A percentile compares a stretch with the other conserved stretches of the same genome.
phyloP scores from a whole-genome alignment of 1,140 invertebrate species.

The Bombus breviceps region DNA sequence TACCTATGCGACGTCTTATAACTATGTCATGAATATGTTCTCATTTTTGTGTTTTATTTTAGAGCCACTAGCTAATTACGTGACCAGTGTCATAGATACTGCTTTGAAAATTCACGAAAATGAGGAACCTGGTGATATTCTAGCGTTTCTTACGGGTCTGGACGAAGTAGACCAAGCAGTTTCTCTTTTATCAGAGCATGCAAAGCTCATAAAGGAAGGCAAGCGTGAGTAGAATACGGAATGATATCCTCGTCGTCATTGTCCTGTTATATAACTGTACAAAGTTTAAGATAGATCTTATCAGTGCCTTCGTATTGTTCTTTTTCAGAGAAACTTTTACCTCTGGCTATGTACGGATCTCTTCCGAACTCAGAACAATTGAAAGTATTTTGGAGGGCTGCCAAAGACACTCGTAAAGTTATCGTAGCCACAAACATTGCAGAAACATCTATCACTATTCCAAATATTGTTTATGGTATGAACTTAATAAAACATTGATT shows the following conservation, averaged over 20 bases:
- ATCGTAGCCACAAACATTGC: conserved; percentile 98
- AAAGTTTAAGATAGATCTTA: conserved; percentile 16
- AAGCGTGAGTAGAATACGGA: conserved; percentile 79
- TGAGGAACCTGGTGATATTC: conserved; percentile 92
- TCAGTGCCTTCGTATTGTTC: conserved; percentile 29
- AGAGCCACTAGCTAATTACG: conserved; percentile 95
- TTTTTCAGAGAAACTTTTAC: conserved; percentile 86
- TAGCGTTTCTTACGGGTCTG: conserved; percentile 97
- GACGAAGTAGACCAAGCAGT: conserved; percentile 94
- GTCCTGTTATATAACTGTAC: conserved; percentile 3
- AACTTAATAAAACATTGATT: background rate
- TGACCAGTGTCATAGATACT: conserved; percentile 93
- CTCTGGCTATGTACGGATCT: conserved; percentile 97
- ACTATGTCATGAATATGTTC: background rate
- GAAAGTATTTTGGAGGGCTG: conserved; percentile 92
- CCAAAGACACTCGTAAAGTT: conserved; percentile 92
- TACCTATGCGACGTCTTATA: background rate
- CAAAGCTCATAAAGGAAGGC: conserved; percentile 80
- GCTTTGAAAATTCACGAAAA: conserved; percentile 94
- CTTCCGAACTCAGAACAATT: conserved; percentile 93
- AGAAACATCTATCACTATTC: conserved; percentile 95
- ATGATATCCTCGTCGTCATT: background rate
- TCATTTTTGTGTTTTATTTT: conserved; percentile 62
- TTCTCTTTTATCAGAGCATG: conserved; percentile 87
- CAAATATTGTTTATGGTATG: conserved; percentile 94